Evolutionary conservation across 2,888 invertebrate genomes (phyloP).

Genomic region (Stramonita haemastoma): DNA sequence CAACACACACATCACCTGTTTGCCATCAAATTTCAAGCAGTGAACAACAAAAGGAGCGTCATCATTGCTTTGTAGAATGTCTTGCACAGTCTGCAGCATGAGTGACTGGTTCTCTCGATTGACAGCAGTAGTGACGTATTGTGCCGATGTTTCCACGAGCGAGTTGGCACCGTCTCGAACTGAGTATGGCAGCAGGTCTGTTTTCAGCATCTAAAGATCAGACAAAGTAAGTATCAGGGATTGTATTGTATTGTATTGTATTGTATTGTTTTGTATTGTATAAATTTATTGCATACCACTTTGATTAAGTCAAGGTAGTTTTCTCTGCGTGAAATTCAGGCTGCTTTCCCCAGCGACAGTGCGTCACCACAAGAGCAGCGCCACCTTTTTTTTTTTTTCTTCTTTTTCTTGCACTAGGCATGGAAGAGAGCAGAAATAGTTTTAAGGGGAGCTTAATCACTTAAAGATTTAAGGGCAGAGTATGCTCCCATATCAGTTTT

Average conservation of each 20-base stretch:
- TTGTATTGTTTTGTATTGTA: too few species aligned
- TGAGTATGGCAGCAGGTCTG: conserved; percentile 18
- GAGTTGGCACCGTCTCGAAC: conserved; percentile 30
- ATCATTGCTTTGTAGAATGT: neutral
- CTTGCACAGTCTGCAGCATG: conserved; percentile 12
- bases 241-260: too few species aligned
- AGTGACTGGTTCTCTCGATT: conserved; percentile 12
- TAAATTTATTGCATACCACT: neutral
- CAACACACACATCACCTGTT: conserved; percentile 37
- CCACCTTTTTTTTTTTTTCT: too few species aligned
- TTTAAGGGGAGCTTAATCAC: too few species aligned
- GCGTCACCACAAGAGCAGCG: too few species aligned
- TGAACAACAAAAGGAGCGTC: conserved; percentile 19
- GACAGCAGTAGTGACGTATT: neutral
- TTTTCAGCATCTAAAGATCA: conserved; percentile 2
- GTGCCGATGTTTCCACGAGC: conserved; percentile 21
- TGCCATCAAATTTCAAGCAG: conserved; percentile 43
- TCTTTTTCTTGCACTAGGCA: too few species aligned
- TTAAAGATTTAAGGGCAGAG: too few species aligned
- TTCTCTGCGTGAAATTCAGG: too few species aligned
- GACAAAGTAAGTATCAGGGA: neutral
- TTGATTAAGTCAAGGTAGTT: too few species aligned
- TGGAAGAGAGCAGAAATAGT: too few species aligned
- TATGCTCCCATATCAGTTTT: too few species aligned
- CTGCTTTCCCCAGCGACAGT: too few species aligned